Evolutionary conservation across 2,888 invertebrate genomes (phyloP), one percentile per base, ranked within the genome.

Genomic region (Drosophila hawaiiensis): DNA sequence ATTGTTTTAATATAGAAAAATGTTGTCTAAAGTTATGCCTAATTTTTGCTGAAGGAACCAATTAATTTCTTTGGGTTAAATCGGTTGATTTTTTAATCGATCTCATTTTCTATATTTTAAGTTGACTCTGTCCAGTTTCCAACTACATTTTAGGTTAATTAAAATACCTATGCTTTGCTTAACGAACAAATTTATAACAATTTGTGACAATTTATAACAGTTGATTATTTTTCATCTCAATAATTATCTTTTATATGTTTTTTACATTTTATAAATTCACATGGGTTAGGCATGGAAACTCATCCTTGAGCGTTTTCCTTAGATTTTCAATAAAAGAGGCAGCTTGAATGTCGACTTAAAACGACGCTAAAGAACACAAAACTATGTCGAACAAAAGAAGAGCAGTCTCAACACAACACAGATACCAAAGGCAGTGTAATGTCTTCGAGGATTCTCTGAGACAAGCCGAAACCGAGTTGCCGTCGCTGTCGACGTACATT

Each of bases 401-500:
- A 43, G 29, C 3, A 28, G 22, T 4, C 29, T 4, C 2, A 39
- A n/a, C 10, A 16, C 9, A 33, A 37, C 4, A 9, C 33, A 49
- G 35, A n/a, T 19, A 49, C 4, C 19, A 19, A 54, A 59, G 16
- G 19, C 28, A 33, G 54, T 6, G 25, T 16, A 62, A 73, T 31
- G 49, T 49, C 22, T 39, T 35, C 31, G 16, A 56, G 43, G 53
- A 54, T 41, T 16, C 49, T 49, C 16, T n/a, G 9, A 50, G 47
- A 4, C 22, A 39, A 29, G 35, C 29, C 28, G 14, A 28, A 37
- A 47, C 33, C 14, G 49, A 53, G 43, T 52, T 62, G 50, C 64
- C 54, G 54, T 31, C 50, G 55, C 33, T 66, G 80, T 62, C 54
- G 61, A 65, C 78, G 82, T 65, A 79, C 82, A 87, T 83, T 87